Base-by-base conservation (phyloP, 2,113 vertebrate species). In the Galeopterus variegatus region DNA sequence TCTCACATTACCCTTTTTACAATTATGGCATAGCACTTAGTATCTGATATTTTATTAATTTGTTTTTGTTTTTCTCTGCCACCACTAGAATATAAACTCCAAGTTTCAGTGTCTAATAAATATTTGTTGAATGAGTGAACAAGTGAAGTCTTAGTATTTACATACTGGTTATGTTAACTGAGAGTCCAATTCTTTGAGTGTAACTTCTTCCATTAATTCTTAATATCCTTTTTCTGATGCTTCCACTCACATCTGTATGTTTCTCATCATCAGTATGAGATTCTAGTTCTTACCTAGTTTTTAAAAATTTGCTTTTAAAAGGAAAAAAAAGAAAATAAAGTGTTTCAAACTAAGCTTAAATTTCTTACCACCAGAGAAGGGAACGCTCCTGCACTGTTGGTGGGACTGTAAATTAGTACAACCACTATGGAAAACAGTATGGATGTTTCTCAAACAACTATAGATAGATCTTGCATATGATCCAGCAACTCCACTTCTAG, bases 81-180 rank as follows among this genome's bases (percentile, higher is more conserved):
- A 36, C 48, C 64, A 65, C 17, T 65, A 81, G n/a, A 64, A 70
- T 70, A 54, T 26, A 56, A 50, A 19, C 10, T 90, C 14, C 10
- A 58, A 67, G 73, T 36, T 48, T 19, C 18, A 58, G 28, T 67
- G 33, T 69, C 24, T 85, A 58, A 52, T 69, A 79, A 50, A 79
- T 89, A 81, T 52, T 75, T 81, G 65, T 50, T 60, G 50, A 90
- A 67, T 96, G 73, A 73, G 81, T 93, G 31, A 58, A 94, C 33
- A 81, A 73, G 81, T 93, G 31, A 58, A 94, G 41, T 87, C 45
- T 82, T 86, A 31, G n/a, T 76, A 82, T 80, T 52, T 64, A 31
- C 8, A 50, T 69, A 60, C n/a, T 89, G 41, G 50, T 65, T 85
- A 45, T 67, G 26, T 65, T 81, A 85, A 65, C 36, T 72, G 50